These are phyloP conservation scores for Mungos mungo DNA, from an alignment of 2,113 vertebrate genomes.

Conservation along the genomic window DNA sequence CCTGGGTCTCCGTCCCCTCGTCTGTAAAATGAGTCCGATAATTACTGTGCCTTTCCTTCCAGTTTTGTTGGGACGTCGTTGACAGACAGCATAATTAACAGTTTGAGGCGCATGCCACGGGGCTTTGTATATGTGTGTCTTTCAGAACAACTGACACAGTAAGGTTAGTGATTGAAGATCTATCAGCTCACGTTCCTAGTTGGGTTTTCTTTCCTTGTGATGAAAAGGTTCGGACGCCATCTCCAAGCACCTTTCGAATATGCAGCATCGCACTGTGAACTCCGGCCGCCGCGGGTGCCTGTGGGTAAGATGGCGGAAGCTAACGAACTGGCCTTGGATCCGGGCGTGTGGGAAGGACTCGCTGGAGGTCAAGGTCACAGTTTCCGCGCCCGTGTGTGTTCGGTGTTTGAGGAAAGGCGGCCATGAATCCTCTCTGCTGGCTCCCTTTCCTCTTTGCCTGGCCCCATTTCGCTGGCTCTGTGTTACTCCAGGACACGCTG, in stretches of 20 bases:
- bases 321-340: background rate
- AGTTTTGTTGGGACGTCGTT: background rate
- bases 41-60: rapidly evolving
- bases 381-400: rapidly evolving
- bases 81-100: background rate
- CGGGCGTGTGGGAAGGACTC: rapidly evolving
- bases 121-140: background rate
- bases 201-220: background rate
- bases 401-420: background rate
- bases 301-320: too few species aligned
- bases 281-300: background rate
- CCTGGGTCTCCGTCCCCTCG: background rate
- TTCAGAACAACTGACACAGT: background rate
- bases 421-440: rapidly evolving
- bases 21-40: background rate
- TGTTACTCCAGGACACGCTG: rapidly evolving
- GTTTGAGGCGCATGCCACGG: background rate
- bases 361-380: rapidly evolving
- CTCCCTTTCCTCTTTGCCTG: too few species aligned
- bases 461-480: rapidly evolving
- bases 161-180: background rate
- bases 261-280: rapidly evolving
- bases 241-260: background rate
- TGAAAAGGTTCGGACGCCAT: background rate
- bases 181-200: background rate